A percentile compares a stretch with the other conserved stretches of the same genome.
Conservation (phyloP, 2,888 invertebrate species). For the Acrobeloides nanus region DNA sequence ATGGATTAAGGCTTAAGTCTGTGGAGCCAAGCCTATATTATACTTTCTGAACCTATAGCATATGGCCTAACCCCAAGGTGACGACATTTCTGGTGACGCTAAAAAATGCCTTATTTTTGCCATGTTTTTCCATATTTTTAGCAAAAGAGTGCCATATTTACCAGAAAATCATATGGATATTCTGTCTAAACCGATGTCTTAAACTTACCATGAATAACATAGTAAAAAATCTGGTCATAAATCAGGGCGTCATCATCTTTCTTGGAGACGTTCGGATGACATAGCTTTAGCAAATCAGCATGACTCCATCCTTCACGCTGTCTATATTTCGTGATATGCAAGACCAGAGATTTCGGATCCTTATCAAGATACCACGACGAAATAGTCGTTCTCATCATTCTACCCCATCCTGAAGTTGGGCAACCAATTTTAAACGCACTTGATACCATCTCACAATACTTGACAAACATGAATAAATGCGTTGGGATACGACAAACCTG, state of each 20-base stretch:
- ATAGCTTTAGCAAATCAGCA: conserved; percentile 63
- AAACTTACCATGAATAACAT: conserved; percentile 19
- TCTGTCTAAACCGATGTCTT: no score
- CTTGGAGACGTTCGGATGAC: conserved; percentile 31
- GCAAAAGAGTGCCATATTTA: no score
- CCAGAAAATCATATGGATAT: no score
- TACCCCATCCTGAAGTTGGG: conserved; percentile 61
- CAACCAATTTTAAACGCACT: no score
- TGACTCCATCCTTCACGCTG: conserved; percentile 68
- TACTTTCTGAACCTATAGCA: no score
- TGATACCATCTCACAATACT: conserved; percentile 61
- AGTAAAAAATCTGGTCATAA: conserved; percentile 39
- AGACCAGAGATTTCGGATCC: conserved; percentile 63
- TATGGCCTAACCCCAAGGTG: no score
- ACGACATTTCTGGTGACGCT: no score
- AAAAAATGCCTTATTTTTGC: no score
- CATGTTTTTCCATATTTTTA: no score
- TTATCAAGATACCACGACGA: conserved; percentile 59
- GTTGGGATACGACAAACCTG: conserved; percentile 65
- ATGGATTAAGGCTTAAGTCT: no score
- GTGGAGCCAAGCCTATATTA: no score
- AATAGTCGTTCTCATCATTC: conserved; percentile 64
- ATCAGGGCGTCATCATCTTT: conserved; percentile 21
- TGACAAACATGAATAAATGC: conserved; percentile 64
- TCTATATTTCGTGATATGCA: conserved; percentile 63